Evolutionary conservation across 92 coral and sea anemone species (phyloP).

Genomic region (Parazoanthus darwini): DNA sequence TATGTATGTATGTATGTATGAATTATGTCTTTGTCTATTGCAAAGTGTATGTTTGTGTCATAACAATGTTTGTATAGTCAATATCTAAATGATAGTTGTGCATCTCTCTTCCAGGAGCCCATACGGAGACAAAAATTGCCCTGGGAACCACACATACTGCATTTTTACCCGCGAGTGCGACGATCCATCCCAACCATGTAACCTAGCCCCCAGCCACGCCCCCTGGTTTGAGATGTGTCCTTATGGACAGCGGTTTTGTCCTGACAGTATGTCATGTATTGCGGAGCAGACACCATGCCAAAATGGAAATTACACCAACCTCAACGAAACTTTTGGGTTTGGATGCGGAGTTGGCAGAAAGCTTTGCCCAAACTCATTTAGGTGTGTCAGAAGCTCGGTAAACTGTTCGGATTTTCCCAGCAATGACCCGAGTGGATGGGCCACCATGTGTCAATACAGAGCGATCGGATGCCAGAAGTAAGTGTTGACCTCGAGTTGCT

Average conservation of each 20-base stretch:
- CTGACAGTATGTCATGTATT: conserved; percentile 29
- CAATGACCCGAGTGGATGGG: conserved; percentile 31
- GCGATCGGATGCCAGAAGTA: conserved; percentile 28
- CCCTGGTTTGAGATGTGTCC: conserved; percentile 26
- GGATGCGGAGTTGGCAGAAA: conserved; percentile 3
- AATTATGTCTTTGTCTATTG: too few relatives aligned
- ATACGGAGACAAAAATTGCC: conserved; percentile 25
- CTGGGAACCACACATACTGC: conserved; percentile 22
- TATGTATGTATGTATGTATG: too few relatives aligned
- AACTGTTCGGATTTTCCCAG: conserved; percentile 19
- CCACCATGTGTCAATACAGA: conserved; percentile 33
- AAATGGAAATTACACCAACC: background rate
- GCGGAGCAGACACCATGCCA: background rate
- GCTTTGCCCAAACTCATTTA: background rate
- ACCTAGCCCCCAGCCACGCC: background rate
- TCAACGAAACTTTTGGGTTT: conserved; percentile 31
- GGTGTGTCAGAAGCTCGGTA: background rate
- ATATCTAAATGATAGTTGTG: too few relatives aligned
- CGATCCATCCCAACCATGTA: background rate
- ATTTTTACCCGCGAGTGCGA: conserved; percentile 22
- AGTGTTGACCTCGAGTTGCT: background rate
- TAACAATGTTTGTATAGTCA: too few relatives aligned
- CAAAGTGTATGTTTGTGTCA: too few relatives aligned
- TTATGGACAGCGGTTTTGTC: conserved; percentile 32
- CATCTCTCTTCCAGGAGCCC: conserved; percentile 16